These are phyloP conservation scores for Lepidochrysops patricia DNA, from an alignment of 2,888 invertebrate genomes.

Conservation along the genomic window DNA sequence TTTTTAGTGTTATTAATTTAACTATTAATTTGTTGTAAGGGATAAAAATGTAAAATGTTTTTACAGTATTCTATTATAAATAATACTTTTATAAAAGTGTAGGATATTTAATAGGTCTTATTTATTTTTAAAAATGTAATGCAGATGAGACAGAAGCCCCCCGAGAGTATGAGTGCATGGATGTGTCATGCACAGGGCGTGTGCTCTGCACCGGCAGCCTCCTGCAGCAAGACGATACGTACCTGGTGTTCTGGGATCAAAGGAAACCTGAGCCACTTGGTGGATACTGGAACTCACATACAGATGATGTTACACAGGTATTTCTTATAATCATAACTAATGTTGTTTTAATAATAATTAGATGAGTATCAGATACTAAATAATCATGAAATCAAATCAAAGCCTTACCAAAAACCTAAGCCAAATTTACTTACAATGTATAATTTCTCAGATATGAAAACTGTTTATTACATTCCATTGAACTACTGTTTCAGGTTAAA, in stretches of 20 bases:
- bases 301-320: conserved; percentile 85
- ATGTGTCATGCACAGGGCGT: conserved; percentile 80
- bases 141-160: conserved; percentile 50
- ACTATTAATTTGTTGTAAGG: no score
- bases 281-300: conserved; percentile 88
- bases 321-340: neutral
- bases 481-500: conserved; percentile 62
- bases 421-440: no score
- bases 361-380: no score
- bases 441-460: neutral
- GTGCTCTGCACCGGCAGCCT: conserved; percentile 85
- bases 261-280: conserved; percentile 78
- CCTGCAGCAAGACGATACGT: conserved; percentile 79
- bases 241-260: conserved; percentile 87
- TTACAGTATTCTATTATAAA: no score
- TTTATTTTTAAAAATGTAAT: no score
- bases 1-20: no score
- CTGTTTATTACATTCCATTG: neutral
- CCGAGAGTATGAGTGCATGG: conserved; percentile 81
- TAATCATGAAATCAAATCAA: no score
- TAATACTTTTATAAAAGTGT: no score
- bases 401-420: no score
- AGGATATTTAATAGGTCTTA: no score
- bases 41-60: no score
- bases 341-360: no score